Evolutionary conservation across 1,140 invertebrate genomes (phyloP), one percentile per base, ranked within the genome.

Genomic region (Parasteatoda tepidariorum): DNA sequence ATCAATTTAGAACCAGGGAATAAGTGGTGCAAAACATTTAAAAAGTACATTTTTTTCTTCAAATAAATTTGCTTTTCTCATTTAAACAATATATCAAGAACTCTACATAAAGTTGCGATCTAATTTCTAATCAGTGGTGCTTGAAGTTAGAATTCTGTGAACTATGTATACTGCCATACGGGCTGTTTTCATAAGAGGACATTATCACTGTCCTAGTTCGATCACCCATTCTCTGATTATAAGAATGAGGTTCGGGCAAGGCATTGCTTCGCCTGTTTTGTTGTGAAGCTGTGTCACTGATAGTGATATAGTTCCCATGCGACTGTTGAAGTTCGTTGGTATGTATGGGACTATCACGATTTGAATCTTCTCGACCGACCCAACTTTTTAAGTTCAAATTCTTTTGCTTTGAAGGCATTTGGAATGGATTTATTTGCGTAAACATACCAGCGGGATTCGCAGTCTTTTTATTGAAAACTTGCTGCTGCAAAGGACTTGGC

Each of bases 391-490:
- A 24, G 9, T 61, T 57, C 3, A 26, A 34, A 18, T 82, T 68
- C 4, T 62, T 61, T 22, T 61, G 33, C 24, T 54, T 71, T 4
- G 66, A 68, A 0, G 78, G 33, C 59, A 70, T 57, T 26, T 83
- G 81, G 15, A 83, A 83, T 6, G 81, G 81, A 38, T 66, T 83
- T 11, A 83, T 83, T 22, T 83, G 81, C 11, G 81, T 83, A 57
- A 83, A 83, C 70, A 74, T 83, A 5, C 81, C 81, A 3, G 70
- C 81, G 2, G 81, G 57, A 33, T 38, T 34, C 4, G 41, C 75
- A 30, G 28, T 26, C 41, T 57, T 71, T 33, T 62, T 82, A 2
- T 33, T 6, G 2, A 71, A 41, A 18, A 68, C 54, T 13, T 26
- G 41, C 11, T 61, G 73, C 7, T 48, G 34, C 2, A 48, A 34